These are phyloP conservation scores for Noctuana brunneofusca DNA, from an alignment of 2,888 invertebrate genomes.

Conservation along the genomic window DNA sequence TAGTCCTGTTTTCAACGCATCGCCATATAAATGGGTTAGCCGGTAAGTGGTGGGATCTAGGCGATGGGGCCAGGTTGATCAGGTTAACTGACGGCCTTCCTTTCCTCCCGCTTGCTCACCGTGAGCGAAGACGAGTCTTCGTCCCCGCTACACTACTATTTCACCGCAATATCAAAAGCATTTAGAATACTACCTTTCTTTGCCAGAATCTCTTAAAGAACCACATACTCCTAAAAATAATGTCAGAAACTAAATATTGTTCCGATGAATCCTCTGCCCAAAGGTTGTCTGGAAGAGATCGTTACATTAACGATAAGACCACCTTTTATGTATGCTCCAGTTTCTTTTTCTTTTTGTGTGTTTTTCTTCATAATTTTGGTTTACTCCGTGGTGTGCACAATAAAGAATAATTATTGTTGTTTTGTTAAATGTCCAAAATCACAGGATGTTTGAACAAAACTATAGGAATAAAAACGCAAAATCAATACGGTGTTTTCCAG, in stretches of 20 bases:
- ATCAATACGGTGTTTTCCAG: constrained; percentile 19
- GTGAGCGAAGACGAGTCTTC: neutral
- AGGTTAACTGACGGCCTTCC: constrained; percentile 19
- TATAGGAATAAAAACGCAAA: constrained; percentile 6
- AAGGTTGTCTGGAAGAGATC: too few relatives aligned
- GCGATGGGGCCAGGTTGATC: constrained; percentile 42
- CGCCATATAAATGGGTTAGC: constrained; percentile 79
- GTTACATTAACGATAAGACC: too few relatives aligned
- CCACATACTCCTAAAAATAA: too few relatives aligned
- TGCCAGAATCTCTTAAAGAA: too few relatives aligned
- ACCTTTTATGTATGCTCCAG: neutral
- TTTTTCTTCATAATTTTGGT: too few relatives aligned
- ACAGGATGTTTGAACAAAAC: neutral
- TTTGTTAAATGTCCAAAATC: constrained; percentile 15
- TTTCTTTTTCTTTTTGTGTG: too few relatives aligned
- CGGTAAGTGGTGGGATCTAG: constrained; percentile 77
- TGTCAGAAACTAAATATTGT: too few relatives aligned
- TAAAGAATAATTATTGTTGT: too few relatives aligned
- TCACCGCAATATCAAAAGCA: too few relatives aligned
- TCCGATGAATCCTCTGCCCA: too few relatives aligned
- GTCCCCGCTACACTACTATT: neutral
- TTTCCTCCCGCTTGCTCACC: neutral
- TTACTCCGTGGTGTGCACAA: too few relatives aligned
- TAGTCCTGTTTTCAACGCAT: constrained; percentile 77
- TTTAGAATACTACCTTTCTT: too few relatives aligned